Percentiles rank a stretch among this genome's conserved stretches.
Conservation (phyloP, 2,113 vertebrate species). For the Acanthochromis polyacanthus region DNA sequence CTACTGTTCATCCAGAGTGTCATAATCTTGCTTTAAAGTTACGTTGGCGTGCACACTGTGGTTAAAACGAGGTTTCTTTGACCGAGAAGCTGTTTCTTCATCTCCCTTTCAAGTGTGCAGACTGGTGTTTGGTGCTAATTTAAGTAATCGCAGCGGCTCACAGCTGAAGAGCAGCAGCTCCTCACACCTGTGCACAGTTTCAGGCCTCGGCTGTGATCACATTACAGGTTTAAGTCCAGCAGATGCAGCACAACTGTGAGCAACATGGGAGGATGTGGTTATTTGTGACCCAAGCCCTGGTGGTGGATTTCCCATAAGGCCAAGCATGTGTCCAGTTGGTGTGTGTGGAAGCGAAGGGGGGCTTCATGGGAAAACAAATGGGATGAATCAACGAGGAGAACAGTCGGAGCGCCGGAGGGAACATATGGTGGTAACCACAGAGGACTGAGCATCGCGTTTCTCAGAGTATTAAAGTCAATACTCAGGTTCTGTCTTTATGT, state of each 20-base stretch:
- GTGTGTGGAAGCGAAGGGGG: background rate
- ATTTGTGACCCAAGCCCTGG: conserved; percentile 27
- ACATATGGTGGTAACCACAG: conserved; percentile 31
- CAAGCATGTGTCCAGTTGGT: conserved; percentile 36
- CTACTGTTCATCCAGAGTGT: too few species aligned
- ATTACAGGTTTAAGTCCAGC: background rate
- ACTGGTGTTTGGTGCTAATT: background rate
- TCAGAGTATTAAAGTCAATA: conserved; percentile 22
- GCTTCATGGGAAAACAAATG: conserved; percentile 68
- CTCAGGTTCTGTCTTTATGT: background rate
- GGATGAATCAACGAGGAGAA: conserved; percentile 46
- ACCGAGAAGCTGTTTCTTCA: background rate
- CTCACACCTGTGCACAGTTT: conserved; percentile 49
- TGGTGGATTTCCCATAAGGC: conserved; percentile 59
- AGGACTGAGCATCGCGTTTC: background rate
- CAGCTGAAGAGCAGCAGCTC: conserved; percentile 26
- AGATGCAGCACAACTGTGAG: conserved; percentile 46
- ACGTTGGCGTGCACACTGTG: too few species aligned
- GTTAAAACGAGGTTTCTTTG: background rate
- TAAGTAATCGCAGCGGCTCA: accelerated
- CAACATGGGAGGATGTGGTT: conserved; percentile 59
- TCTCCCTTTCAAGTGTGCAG: background rate
- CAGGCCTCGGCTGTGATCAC: conserved; percentile 26
- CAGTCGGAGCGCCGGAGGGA: conserved; percentile 6
- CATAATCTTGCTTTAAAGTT: too few species aligned